Base-by-base conservation (phyloP, 2,797 vertebrate genomes). In the Sebastolobus alascanus region DNA sequence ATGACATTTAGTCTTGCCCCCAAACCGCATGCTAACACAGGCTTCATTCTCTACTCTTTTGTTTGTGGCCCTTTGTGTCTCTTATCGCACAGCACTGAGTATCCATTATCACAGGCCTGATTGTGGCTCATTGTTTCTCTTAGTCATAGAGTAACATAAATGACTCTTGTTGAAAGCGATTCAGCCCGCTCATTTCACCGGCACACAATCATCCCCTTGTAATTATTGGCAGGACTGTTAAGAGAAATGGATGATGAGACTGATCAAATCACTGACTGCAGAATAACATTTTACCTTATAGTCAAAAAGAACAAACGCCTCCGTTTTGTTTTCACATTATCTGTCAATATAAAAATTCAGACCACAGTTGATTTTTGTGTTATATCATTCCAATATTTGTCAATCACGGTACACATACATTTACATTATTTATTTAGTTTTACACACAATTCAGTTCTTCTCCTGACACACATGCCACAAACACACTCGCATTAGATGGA, bases 1-100 rank as follows among this genome's bases (percentile, higher is more conserved):
- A 35, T 89, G 84, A 90, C 80, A 84, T 90, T 84, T 84, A 68
- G 52, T 84, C 73, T 82, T 75, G 73, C 74, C 56, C 66, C 59
- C 50, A 84, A 88, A 84, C 77, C 55, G 35, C 80, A 73, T 58
- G 61, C 38, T 79, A 76, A 83, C 38, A 60, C 55, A 72, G 61
- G 71, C 38, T 40, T 76, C 14, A 46, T 73, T 81, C 68, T 80
- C 50, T 50, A 31, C 59, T 68, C 52, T 73, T 68, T 79, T 79
- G 40, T 84, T 72, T 75, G 22, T 72, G 69, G 50, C 29, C 14
- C 52, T 83, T 80, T 82, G 61, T 79, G 35, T 86, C 60, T 79
- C 68, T 80, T 75, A 76, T 76, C 80, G 59, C 73, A 79, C 65
- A 83, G 59, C 25, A n/a, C 22, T 31, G 73, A 82, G 75, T 68